Evolutionary conservation across 2,888 invertebrate species (phyloP), one percentile per base, ranked within the genome.

Genomic region (Icerya purchasi): DNA sequence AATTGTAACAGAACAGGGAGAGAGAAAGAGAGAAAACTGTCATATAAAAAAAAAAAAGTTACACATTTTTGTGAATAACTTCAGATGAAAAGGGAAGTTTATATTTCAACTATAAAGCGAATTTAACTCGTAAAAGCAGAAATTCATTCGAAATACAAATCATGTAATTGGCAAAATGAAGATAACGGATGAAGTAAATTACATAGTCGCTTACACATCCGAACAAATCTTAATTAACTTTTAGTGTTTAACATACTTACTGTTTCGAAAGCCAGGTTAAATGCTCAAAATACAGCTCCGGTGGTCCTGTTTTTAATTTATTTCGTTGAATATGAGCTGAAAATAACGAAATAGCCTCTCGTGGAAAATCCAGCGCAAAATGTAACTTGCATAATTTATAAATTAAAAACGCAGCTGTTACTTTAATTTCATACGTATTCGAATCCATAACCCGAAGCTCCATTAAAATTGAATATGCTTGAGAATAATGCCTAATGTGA

Each of bases 281-380:
- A 73, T 96, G 94, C 71, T 98, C 97, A 75, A 97, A 96, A 19
- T 83, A 76, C 60, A 93, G 75, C 67, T 67, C 66, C 5, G 62
- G 61, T 60, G 85, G 84, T 2, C 94, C 96, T 64, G 83, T 77
- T 65, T 81, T 78, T 63, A 75, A 77, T 70, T 85, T 86, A 72
- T 92, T 97, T 67, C 86, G 82, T 64, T 94, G 92, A 63, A 90
- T 83, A 68, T 96, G 96, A 63, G 83, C 82, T 67, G 89, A 82
- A 67, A 97, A 91, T 71, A 97, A 96, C 58, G 86, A 82, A 67
- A 97, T 93, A 1, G 97, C 87, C 76, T 98, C 97, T 67, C 93
- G 76, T 0, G 94, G 91, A 61, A 88, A 78, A 72, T 87, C 90
- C 65, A 92, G 76, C 65, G 82, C 79, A 73, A 98, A 97, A 72